Evolutionary conservation across 1,140 invertebrate species (phyloP).

Genomic region (Pemphigus obesinymphae): DNA sequence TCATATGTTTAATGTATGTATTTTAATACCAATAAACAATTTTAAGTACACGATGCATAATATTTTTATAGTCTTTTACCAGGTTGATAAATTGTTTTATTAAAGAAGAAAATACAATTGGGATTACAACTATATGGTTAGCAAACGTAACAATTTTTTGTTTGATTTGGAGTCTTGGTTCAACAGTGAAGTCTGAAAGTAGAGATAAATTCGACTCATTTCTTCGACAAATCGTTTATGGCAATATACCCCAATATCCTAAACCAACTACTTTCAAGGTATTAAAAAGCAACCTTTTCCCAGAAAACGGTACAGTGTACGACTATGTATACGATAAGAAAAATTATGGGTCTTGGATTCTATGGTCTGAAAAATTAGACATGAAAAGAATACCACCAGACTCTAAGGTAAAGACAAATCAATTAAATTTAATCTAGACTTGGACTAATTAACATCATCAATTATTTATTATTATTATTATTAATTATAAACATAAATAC

Average conservation of each 20-base stretch:
- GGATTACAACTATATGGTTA: constrained; percentile 70
- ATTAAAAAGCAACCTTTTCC: constrained; percentile 81
- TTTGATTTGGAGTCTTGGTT: constrained; percentile 79
- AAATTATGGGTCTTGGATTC: constrained; percentile 73
- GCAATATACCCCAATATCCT: constrained; percentile 57
- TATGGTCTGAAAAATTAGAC: constrained; percentile 68
- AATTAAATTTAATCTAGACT: too few relatives aligned
- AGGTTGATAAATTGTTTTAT: constrained; percentile 52
- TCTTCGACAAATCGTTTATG: constrained; percentile 66
- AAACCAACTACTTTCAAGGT: constrained; percentile 85
- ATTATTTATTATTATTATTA: too few relatives aligned
- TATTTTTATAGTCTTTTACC: background rate
- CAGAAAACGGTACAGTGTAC: constrained; percentile 72
- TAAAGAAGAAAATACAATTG: constrained; percentile 60
- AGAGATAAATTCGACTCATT: constrained; percentile 64
- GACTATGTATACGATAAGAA: constrained; percentile 84
- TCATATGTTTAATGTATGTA: constrained; percentile 72
- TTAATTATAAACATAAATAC: too few relatives aligned
- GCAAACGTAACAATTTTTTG: constrained; percentile 79
- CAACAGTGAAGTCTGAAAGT: constrained; percentile 60
- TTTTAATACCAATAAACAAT: background rate
- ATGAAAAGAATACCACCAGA: constrained; percentile 53
- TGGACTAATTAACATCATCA: too few relatives aligned
- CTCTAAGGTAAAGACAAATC: constrained; percentile 62
- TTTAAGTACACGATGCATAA: background rate